Percentiles rank a stretch among this genome's conserved stretches.
phyloP scores from a whole-genome alignment of 2,888 invertebrate genomes.

The Acrocyrtus sp. region DNA sequence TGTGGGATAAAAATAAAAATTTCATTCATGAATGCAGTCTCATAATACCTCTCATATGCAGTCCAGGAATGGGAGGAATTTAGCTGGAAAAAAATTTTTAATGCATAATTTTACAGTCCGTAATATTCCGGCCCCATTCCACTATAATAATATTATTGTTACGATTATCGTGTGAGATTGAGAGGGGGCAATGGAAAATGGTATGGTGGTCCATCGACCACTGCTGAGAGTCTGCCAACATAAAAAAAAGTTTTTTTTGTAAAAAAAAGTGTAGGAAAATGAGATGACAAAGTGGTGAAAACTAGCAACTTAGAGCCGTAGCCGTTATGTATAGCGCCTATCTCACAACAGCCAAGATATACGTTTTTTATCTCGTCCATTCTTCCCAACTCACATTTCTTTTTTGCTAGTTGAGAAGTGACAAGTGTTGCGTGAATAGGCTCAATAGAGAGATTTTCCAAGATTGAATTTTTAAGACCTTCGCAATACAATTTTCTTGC shows the following conservation, averaged over 20 bases:
- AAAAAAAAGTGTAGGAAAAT: neutral
- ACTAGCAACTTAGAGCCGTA: no score
- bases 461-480: slow-evolving; percentile 44
- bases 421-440: slow-evolving; percentile 45
- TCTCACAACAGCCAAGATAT: neutral
- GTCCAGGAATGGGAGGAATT: neutral
- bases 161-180: slow-evolving; percentile 28
- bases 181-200: neutral
- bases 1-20: neutral
- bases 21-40: neutral
- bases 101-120: slow-evolving; percentile 29
- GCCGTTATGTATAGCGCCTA: no score
- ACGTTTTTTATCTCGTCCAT: neutral
- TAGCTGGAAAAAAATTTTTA: slow-evolving; percentile 26
- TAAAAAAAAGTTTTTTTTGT: no score
- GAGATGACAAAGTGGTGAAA: slow-evolving; percentile 2
- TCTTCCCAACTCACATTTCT: slow-evolving; percentile 29
- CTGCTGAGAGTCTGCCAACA: neutral
- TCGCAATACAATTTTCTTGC: slow-evolving; percentile 5
- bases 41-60: neutral
- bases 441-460: slow-evolving; percentile 41
- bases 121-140: slow-evolving; percentile 15
- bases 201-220: slow-evolving; percentile 6
- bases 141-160: slow-evolving; percentile 31
- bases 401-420: slow-evolving; percentile 15